These are phyloP conservation scores for Noctua fimbriata DNA, from an alignment of 2,888 invertebrate genomes.

Conservation along the genomic window DNA sequence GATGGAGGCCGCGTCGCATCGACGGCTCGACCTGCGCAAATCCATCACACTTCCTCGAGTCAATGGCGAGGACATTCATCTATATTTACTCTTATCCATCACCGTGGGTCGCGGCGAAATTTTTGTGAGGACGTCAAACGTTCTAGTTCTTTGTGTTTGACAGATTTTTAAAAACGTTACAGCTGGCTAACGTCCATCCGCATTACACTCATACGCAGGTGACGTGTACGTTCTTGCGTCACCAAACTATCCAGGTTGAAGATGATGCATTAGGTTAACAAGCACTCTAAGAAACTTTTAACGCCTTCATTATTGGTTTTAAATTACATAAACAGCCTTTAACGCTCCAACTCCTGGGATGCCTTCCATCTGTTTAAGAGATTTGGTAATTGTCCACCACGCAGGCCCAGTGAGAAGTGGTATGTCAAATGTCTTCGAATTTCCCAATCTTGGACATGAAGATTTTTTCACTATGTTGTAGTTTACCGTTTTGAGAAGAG, in stretches of 20 bases:
- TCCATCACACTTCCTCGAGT: constrained; percentile 86
- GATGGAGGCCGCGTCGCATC: constrained; percentile 82
- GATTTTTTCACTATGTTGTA: neutral
- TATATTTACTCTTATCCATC: constrained; percentile 85
- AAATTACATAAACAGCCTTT: neutral
- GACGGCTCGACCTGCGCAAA: constrained; percentile 83
- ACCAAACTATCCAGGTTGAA: constrained; percentile 43
- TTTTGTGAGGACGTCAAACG: constrained; percentile 74
- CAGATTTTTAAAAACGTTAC: constrained; percentile 67
- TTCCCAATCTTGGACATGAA: neutral
- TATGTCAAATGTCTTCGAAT: neutral
- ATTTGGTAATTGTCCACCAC: neutral
- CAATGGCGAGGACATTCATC: constrained; percentile 88
- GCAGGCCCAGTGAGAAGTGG: neutral
- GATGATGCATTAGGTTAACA: constrained; percentile 26
- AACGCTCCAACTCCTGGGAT: neutral
- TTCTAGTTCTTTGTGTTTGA: constrained; percentile 65
- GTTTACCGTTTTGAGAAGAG: neutral
- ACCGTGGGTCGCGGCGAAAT: constrained; percentile 73
- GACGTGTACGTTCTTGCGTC: constrained; percentile 71
- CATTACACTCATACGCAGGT: constrained; percentile 70
- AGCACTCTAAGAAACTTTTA: constrained; percentile 15
- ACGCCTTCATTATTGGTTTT: neutral
- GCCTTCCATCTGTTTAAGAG: neutral
- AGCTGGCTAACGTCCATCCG: constrained; percentile 77